Conservation (phyloP, 2,888 invertebrate species). For the Meganola albula region DNA sequence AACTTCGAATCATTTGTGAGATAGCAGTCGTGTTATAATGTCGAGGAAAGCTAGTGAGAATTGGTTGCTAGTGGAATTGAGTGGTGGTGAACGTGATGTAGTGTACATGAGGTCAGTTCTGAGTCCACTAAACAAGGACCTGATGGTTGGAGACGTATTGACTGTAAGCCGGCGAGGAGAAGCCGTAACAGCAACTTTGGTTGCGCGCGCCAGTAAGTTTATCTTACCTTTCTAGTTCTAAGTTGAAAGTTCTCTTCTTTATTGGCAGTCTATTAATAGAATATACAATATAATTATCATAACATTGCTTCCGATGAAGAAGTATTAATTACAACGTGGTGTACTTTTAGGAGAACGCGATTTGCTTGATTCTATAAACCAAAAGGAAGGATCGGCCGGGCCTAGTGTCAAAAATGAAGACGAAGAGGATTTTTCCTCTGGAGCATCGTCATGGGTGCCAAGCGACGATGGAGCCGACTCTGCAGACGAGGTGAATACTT, state of each 20-base stretch:
- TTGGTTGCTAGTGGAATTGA: constrained; percentile 56
- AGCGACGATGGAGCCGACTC: constrained; percentile 42
- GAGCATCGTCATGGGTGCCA: constrained; percentile 57
- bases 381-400: constrained; percentile 26
- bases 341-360: constrained; percentile 32
- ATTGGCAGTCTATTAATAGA: no score
- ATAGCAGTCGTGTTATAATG: constrained; percentile 12
- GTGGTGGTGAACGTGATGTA: constrained; percentile 35
- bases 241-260: neutral
- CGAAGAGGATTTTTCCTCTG: constrained; percentile 50
- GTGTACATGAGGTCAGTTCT: constrained; percentile 35
- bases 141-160: constrained; percentile 33
- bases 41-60: constrained; percentile 42
- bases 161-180: constrained; percentile 33
- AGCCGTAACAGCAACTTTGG: constrained; percentile 32
- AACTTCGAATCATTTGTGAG: constrained; percentile 22
- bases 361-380: constrained; percentile 24
- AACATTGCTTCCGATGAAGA: no score
- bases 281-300: no score
- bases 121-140: constrained; percentile 25
- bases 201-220: constrained; percentile 43
- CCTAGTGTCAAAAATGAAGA: constrained; percentile 33
- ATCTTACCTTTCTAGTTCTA: neutral
- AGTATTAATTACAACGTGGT: no score
- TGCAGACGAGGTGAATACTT: constrained; percentile 30